Base-by-base conservation (phyloP, 2,113 vertebrate species). In the Marmota flaviventris region DNA sequence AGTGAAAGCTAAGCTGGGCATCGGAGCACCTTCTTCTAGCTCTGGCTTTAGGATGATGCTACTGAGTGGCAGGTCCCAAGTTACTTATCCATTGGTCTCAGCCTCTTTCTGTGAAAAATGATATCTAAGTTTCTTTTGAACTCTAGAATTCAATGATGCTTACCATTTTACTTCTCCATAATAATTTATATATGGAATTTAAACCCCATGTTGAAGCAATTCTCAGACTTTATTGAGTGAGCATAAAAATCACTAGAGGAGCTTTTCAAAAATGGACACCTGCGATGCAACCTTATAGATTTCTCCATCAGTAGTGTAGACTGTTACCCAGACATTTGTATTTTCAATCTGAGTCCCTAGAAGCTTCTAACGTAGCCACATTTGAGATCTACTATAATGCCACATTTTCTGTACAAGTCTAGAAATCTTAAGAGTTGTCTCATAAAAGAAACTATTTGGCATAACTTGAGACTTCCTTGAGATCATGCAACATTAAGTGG, bases 101-200 rank as follows among this genome's bases (percentile, higher is more conserved):
- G 77, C 34, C 34, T 91, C 48, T 91, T 93, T 17, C 42, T 48
- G 16, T n/a, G 73, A 89, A 94, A 92, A 89, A 22, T 75, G 3
- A 93, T 78, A 2, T 72, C 72, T 48, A 72, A 69, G 16, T 58
- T 85, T 76, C 70, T 58, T 86, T 45, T 75, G 24, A 87, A 88
- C 24, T 67, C 37, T 85, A 75, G 73, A 73, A 84, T 56, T 85
- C 20, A 85, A 34, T 32, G 56, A 56, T 76, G 65, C 34, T 58
- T n/a, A 45, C 56, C 29, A 12, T 79, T 86, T 89, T 81, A 79
- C 32, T 90, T 84, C 69, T 70, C 61, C 27, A 83, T 12, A 89
- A 27, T 77, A 85, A 93, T 89, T 45, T 77, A 34, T 12, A 32
- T 39, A 8, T 42, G 14, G 29, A 24, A 24, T 82, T 20, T 39